Evolutionary conservation across 1,140 invertebrate genomes (phyloP), one percentile per base, ranked within the genome.

Genomic region (Philotrypesis tridentata): DNA sequence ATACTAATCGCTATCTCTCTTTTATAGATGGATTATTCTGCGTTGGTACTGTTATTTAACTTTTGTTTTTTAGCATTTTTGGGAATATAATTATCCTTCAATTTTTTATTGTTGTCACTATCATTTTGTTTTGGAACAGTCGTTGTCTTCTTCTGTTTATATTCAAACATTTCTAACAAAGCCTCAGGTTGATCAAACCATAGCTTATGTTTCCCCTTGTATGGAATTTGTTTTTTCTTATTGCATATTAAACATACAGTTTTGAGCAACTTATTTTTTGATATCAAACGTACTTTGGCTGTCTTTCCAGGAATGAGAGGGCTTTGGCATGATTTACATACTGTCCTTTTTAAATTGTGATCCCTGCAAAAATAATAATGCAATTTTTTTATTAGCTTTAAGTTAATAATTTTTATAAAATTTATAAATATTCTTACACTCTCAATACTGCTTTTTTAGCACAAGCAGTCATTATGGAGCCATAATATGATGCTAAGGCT

Each of bases 271-370:
- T 91, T 92, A 17, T 89, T 90, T 60, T 89, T 92, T 23, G 89
- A 89, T 37, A 85, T 37, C 60, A 91, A 79, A 75, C 91, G 86
- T 43, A 92, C 88, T 83, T 60, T 89, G n/a, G 88, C 88, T 23
- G 91, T 91, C 81, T 90, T 85, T 27, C 91, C 91, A 78, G 91
- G 88, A 80, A 91, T 87, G n/a, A 92, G 83, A 17, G 90, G 89
- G 82, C 86, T 85, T 67, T 91, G 88, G 75, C 91, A 92, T 23
- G 65, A 60, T 86, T 92, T 92, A 67, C 91, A 92, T 25, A 91
- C 85, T 1, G 86, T 88, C 63, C 88, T 87, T 79, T 92, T 92
- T 25, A 92, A 61, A 80, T 89, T 85, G 8, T 88, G 87, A 63
- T 90, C 90, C 80, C 91, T 92, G 43, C 73, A 85, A 81, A 6